Conservation (phyloP, 64 coral and sea anemone species). For the Platygyra sinensis region DNA sequence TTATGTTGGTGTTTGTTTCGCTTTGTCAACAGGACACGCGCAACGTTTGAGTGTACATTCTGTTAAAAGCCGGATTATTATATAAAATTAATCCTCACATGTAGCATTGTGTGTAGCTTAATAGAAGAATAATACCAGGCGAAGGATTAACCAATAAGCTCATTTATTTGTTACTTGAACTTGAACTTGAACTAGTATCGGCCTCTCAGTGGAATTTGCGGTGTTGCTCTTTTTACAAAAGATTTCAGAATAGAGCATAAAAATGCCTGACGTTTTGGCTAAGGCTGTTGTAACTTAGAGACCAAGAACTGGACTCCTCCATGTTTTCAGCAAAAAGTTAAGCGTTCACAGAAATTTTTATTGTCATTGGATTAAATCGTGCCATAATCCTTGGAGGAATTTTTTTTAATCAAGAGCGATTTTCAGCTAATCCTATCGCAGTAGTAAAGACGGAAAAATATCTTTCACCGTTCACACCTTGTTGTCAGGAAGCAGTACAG, state of each 20-base stretch:
- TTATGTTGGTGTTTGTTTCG: not conserved
- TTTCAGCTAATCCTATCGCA: not conserved
- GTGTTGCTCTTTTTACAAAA: not conserved
- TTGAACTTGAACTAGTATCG: too few relatives aligned
- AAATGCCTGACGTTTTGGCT: too few relatives aligned
- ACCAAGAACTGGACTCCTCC: not conserved
- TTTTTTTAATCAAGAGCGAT: not conserved
- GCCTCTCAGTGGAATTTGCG: not conserved
- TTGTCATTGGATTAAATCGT: not conserved
- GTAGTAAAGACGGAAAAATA: too few relatives aligned
- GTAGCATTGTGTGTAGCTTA: not conserved
- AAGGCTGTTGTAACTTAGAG: not conserved
- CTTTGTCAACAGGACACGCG: not conserved
- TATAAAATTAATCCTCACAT: not conserved
- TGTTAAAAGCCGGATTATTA: not conserved
- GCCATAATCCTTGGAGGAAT: not conserved
- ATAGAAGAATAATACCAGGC: not conserved
- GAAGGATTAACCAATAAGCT: not conserved
- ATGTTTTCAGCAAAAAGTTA: not conserved
- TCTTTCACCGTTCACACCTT: too few relatives aligned
- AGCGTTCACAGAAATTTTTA: slow-evolving; percentile 8
- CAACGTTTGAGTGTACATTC: not conserved
- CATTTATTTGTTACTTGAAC: not conserved
- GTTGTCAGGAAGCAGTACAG: too few relatives aligned
- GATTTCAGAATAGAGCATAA: not conserved